Evolutionary conservation across 2,888 invertebrate genomes (phyloP).

Genomic region (Morpho helenor): DNA sequence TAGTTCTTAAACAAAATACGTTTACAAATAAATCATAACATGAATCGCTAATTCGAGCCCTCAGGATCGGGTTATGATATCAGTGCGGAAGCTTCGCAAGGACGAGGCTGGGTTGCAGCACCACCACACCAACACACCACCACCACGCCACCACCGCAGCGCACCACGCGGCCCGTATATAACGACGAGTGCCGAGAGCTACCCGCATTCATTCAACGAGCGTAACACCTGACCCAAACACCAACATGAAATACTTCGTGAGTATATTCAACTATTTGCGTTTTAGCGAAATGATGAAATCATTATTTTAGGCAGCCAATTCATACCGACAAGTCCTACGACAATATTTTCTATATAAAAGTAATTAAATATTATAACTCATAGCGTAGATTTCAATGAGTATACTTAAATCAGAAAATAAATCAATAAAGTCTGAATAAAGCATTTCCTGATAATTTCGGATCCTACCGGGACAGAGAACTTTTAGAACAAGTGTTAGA

Average conservation of each 20-base stretch:
- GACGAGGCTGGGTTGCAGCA: slow-evolving; percentile 10
- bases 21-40: slow-evolving; percentile 23
- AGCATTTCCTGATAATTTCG: neutral
- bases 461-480: too few relatives aligned
- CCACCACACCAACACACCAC: neutral
- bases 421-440: slow-evolving; percentile 2
- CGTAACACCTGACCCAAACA: neutral
- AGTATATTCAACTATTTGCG: slow-evolving; percentile 32
- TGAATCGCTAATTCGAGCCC: slow-evolving; percentile 6
- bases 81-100: slow-evolving; percentile 8
- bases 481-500: too few relatives aligned
- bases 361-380: neutral
- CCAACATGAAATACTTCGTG: slow-evolving; percentile 52
- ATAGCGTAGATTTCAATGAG: neutral
- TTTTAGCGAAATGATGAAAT: too few relatives aligned
- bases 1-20: slow-evolving; percentile 6
- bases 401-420: slow-evolving; percentile 3
- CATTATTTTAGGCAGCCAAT: too few relatives aligned
- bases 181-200: slow-evolving; percentile 4
- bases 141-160: too few relatives aligned
- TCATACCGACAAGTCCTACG: too few relatives aligned
- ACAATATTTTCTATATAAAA: neutral
- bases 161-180: slow-evolving; percentile 7
- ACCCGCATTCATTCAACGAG: slow-evolving; percentile 7
- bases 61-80: slow-evolving; percentile 11